phyloP scores from a whole-genome alignment of 2,797 vertebrate species.

The Pseudochirops cupreus region DNA sequence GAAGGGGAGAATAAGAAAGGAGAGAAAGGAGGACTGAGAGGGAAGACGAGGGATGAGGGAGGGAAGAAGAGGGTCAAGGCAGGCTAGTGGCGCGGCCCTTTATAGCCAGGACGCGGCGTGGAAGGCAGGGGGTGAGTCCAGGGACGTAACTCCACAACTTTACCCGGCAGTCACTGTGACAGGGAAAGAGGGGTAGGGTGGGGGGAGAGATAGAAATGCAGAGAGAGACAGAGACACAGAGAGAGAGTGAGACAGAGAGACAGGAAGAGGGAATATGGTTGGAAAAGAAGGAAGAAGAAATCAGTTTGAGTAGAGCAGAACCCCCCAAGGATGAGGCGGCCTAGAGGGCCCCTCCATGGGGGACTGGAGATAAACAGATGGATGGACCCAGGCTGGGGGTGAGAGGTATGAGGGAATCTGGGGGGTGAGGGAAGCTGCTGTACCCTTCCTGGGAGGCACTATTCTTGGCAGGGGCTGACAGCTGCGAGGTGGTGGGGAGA shows the following conservation, averaged over 20 bases:
- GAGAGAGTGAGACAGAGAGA: slow-evolving; percentile 69
- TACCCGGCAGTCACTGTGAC: slow-evolving; percentile 97
- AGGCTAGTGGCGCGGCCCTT: slow-evolving; percentile 99
- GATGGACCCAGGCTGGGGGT: slow-evolving; percentile 21
- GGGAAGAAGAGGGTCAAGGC: slow-evolving; percentile 90
- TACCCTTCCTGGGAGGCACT: not conserved
- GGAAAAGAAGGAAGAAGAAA: slow-evolving; percentile 81
- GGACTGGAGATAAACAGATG: slow-evolving; percentile 2
- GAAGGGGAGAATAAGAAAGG: slow-evolving; percentile 62
- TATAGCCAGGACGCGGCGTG: slow-evolving; percentile 98
- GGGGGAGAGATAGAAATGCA: slow-evolving; percentile 23
- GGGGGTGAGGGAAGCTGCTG: not conserved
- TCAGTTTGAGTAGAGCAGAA: slow-evolving; percentile 71
- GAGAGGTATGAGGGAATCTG: not conserved
- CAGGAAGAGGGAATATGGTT: slow-evolving; percentile 79
- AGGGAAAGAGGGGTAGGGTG: slow-evolving; percentile 75
- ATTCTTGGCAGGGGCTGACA: not conserved
- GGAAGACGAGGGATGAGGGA: slow-evolving; percentile 72
- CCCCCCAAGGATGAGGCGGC: slow-evolving; percentile 14
- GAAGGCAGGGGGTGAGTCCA: slow-evolving; percentile 98
- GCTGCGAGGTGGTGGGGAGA: not conserved
- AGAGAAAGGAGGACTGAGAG: slow-evolving; percentile 62
- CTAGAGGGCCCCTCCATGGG: not conserved
- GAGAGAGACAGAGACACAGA: slow-evolving; percentile 71
- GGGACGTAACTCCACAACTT: slow-evolving; percentile 99